phyloP scores from a whole-genome alignment of 2,113 vertebrate genomes.

The Malurus elegans region DNA sequence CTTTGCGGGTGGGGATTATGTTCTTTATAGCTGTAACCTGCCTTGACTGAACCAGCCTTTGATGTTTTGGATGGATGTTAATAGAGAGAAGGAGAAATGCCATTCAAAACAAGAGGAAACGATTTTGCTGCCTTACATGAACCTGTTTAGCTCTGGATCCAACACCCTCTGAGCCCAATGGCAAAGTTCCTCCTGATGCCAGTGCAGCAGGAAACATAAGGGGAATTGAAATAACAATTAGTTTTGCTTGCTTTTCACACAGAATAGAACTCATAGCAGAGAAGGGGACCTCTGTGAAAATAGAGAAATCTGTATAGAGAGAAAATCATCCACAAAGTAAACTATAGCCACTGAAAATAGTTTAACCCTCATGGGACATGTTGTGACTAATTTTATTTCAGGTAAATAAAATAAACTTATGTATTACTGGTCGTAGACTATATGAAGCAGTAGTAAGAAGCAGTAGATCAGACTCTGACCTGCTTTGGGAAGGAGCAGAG shows the following conservation, averaged over 20 bases:
- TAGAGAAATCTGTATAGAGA: not conserved
- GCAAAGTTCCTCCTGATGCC: not conserved
- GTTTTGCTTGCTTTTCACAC: not conserved
- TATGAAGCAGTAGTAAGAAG: not conserved
- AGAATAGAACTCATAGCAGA: not conserved
- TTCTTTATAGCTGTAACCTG: not conserved
- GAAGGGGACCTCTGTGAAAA: not conserved
- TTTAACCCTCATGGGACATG: not conserved
- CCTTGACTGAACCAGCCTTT: not conserved
- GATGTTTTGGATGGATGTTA: not conserved
- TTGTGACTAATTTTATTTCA: not conserved
- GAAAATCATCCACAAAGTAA: not conserved
- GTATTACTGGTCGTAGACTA: not conserved
- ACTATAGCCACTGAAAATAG: not conserved
- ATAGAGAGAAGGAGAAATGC: not conserved
- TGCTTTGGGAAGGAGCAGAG: not conserved
- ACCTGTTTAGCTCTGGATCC: not conserved
- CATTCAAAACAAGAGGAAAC: conserved; percentile 34
- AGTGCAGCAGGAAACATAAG: conserved; percentile 12
- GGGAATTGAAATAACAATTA: not conserved
- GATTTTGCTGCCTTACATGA: not conserved
- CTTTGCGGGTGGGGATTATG: not conserved
- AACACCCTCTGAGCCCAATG: not conserved
- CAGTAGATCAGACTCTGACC: not conserved
- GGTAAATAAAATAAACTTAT: not conserved